Evolutionary conservation across 2,113 vertebrate genomes (phyloP), one percentile per base, ranked within the genome.

Genomic region (Onychostoma macrolepis): DNA sequence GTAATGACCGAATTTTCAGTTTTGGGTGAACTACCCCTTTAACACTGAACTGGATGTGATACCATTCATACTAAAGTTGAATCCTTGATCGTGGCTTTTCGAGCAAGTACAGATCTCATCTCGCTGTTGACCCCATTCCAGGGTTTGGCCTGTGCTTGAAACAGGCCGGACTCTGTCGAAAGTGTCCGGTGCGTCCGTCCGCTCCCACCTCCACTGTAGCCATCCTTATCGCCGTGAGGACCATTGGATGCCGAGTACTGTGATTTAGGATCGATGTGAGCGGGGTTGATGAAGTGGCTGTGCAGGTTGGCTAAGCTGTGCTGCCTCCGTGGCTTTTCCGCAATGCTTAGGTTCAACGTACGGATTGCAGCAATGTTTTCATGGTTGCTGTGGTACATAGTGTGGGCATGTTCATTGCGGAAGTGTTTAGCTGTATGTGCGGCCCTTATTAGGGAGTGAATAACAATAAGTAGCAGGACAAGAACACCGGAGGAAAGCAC

Each of bases 41-140:
- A 19, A 21, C 50, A 21, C 4, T 6, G 6, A 21, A 53, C 17
- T 9, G 1, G 17, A 38, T 38, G 33, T 21, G 8, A 38, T 15
- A 45, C 48, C 11, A 24, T 48, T 98, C 93, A 99, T 87, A 99
- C 97, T 41, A 99, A 93, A 0, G 97, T 99, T 0, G 97, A 97
- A 85, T 97, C 97, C 92, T 97, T 98, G 61, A 96, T 93, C 0
- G 92, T 88, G 41, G 92, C 90, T 90, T 96, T 96, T 0, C 93
- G 93, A 0, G 96, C 90, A 67, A 96, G 91, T 65, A 95, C 92
- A 0, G 94, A 94, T 91, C 92, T 95, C 96, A 96, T 97, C 88
- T 98, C 97, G 2, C 93, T 94, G 4, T 96, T 92, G 84, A 96
- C 90, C 0, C 95, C 93, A 0, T 95, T 95, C 98, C 98, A 98